phyloP scores from a whole-genome alignment of 2,797 vertebrate species.

The Melanotaenia nigrans region DNA sequence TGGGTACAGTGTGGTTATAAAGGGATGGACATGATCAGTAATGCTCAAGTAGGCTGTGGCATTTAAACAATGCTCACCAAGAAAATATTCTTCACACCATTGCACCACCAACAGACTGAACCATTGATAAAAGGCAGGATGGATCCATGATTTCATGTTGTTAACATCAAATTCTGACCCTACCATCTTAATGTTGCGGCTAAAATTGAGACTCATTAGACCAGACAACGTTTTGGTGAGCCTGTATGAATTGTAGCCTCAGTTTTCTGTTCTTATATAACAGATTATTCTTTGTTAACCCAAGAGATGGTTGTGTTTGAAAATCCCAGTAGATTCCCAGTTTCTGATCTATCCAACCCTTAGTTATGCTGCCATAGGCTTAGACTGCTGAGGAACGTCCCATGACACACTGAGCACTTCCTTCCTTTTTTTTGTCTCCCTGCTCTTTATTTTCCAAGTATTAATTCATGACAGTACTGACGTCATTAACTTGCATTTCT shows the following conservation, averaged over 20 bases:
- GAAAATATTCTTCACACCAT: not conserved
- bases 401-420: not conserved
- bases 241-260: not conserved
- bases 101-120: not conserved
- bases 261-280: not conserved
- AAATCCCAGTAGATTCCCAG: not conserved
- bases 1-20: not conserved
- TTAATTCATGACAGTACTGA: not conserved
- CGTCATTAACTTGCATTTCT: not conserved
- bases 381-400: not conserved
- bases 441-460: not conserved
- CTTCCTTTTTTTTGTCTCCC: not conserved
- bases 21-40: not conserved
- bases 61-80: not conserved
- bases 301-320: not conserved
- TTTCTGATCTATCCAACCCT: not conserved
- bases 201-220: conserved; percentile 6
- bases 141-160: conserved; percentile 50
- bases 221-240: not conserved
- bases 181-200: conserved; percentile 28
- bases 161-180: conserved; percentile 49
- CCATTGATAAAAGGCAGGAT: conserved; percentile 1
- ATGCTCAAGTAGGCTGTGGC: not conserved
- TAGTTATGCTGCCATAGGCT: not conserved
- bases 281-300: not conserved